Percentiles rank a stretch among this genome's conserved stretches.
These are phyloP conservation scores for Centroberyx gerrardi DNA, from an alignment of 2,797 vertebrate species.

Conservation along the genomic window DNA sequence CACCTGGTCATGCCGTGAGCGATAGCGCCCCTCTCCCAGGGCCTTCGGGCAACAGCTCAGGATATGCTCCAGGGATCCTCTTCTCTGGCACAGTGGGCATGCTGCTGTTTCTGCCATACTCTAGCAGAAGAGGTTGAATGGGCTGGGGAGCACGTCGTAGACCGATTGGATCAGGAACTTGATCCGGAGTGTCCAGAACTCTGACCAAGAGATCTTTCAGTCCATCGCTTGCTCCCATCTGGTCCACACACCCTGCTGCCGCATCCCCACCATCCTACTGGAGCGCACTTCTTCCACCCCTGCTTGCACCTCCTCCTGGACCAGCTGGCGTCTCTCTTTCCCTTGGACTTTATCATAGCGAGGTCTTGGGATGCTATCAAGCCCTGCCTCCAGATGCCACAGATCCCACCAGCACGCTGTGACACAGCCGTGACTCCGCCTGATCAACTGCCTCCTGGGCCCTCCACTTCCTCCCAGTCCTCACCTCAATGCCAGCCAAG, in stretches of 20 bases:
- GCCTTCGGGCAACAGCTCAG: no score
- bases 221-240: neutral
- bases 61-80: neutral
- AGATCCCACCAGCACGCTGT: neutral
- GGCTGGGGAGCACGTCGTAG: neutral
- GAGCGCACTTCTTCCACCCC: neutral
- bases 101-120: neutral
- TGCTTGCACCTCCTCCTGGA: conserved; percentile 1
- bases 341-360: neutral
- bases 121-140: neutral
- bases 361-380: neutral
- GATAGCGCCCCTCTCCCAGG: neutral
- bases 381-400: neutral
- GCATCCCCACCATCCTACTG: conserved; percentile 7
- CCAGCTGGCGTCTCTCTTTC: neutral
- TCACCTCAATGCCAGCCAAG: neutral
- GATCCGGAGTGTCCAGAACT: neutral
- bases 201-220: neutral
- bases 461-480: conserved; percentile 1
- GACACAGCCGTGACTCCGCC: neutral
- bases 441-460: neutral
- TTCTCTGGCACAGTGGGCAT: neutral
- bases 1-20: neutral
- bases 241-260: neutral
- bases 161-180: conserved; percentile 1